These are phyloP conservation scores for Donacobius atricapilla DNA, from an alignment of 2,113 vertebrate genomes.

Conservation along the genomic window DNA sequence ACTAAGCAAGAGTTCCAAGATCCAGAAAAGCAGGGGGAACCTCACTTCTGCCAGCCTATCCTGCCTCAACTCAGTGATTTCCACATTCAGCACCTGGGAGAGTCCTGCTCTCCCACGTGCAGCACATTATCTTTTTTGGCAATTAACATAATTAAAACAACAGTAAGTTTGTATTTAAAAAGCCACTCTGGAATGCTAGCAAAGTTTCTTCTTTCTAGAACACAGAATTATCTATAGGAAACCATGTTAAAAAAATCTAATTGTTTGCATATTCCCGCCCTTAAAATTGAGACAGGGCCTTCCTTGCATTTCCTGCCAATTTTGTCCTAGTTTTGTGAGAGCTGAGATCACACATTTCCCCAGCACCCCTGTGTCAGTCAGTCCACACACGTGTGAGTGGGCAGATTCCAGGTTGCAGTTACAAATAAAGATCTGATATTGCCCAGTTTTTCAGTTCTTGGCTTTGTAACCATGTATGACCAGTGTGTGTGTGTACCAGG, in stretches of 20 bases:
- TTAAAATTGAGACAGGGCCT: not conserved
- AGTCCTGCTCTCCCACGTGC: not conserved
- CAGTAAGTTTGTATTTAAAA: not conserved
- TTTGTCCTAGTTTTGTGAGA: not conserved
- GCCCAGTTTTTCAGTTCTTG: not conserved
- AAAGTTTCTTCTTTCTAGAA: not conserved
- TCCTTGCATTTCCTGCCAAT: not conserved
- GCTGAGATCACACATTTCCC: not conserved
- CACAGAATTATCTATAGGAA: not conserved
- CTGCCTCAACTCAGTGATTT: not conserved
- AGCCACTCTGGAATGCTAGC: not conserved
- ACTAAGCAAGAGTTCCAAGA: not conserved
- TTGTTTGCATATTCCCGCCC: not conserved
- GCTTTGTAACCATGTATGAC: not conserved
- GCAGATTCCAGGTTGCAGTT: not conserved
- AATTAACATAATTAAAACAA: not conserved
- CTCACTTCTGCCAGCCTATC: not conserved
- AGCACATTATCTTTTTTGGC: not conserved
- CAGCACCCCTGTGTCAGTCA: not conserved
- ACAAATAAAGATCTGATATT: constrained; percentile 27
- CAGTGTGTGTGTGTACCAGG: rapidly evolving
- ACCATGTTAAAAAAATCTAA: not conserved
- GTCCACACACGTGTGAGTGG: not conserved
- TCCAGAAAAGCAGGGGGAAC: not conserved
- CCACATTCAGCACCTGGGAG: not conserved